Percentiles rank a stretch among this genome's conserved stretches.
Evolutionary conservation across 2,113 vertebrate species (phyloP).

Genomic region (Panthera leo): DNA sequence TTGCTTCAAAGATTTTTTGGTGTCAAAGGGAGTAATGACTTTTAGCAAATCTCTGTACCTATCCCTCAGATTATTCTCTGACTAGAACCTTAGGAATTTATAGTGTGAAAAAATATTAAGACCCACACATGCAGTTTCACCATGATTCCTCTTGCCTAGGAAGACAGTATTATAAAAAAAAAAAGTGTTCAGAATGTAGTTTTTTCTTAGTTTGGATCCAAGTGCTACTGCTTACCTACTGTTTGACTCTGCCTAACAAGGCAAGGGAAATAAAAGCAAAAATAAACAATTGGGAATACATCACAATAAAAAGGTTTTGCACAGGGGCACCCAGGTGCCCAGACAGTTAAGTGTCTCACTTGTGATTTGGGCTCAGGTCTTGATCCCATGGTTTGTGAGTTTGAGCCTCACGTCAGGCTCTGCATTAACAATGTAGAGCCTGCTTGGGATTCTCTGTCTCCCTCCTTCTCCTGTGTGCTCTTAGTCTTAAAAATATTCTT

Average conservation of each 20-base stretch:
- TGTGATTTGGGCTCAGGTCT: too few relatives aligned
- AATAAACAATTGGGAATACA: neutral
- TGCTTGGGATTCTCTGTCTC: too few relatives aligned
- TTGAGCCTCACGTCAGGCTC: too few relatives aligned
- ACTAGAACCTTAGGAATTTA: neutral
- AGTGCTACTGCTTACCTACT: neutral
- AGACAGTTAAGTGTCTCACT: too few relatives aligned
- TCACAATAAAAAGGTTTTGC: neutral
- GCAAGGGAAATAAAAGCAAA: neutral
- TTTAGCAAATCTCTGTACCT: neutral
- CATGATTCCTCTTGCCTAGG: neutral
- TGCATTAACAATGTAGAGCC: too few relatives aligned
- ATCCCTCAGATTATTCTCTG: neutral
- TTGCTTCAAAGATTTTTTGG: neutral
- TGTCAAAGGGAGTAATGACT: neutral
- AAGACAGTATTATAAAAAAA: neutral
- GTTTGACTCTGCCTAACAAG: neutral
- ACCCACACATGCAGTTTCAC: neutral
- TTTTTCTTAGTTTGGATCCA: neutral
- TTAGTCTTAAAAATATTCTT: too few relatives aligned
- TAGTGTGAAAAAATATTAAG: neutral
- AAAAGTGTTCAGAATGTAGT: neutral
- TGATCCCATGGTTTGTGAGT: too few relatives aligned
- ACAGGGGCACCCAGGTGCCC: neutral
- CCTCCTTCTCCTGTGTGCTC: too few relatives aligned